Evolutionary conservation across 2,888 invertebrate species (phyloP), one percentile per base, ranked within the genome.

Genomic region (Hypolimnas misippus): DNA sequence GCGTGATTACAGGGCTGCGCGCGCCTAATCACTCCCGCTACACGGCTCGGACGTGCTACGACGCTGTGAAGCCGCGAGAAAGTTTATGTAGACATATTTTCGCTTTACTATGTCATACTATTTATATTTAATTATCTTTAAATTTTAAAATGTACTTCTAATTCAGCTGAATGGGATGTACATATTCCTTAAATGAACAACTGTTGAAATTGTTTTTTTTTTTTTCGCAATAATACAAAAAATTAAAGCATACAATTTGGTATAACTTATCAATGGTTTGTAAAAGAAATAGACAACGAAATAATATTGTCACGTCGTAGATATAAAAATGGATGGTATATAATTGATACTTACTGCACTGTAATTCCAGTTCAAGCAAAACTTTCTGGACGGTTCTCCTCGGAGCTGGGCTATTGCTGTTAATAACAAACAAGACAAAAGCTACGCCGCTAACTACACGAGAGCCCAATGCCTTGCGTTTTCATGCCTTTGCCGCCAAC

Each of bases 341-440:
- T 16, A 14, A 7, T 6, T 14, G 8, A 7, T 17, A 7, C 10
- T 3, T 1, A 2, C 2, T 33, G 12, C 7, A 31, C 1, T 6
- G 6, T 46, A 21, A 12, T 44, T 21, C 1, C 21, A 46, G 21
- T 10, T 46, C 12, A 10, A 21, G 7, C 70, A 61, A 73, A 67
- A 81, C 74, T 84, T 82, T 76, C 77, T 61, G 16, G 55, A 58
- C 51, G 59, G 79, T 71, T 17, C 40, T 73, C 66, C 79, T 17
- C 14, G 65, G 65, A 69, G 71, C 76, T 78, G 78, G 82, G 82
- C 83, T 78, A 83, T 86, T 86, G 84, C 83, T 82, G 82, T 80
- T 87, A 87, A 85, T 87, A 89, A 89, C 87, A 88, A 89, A 89
- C 87, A 89, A 87, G 86, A 81, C 85, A 82, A 86, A 83, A 83